These are phyloP conservation scores for Otus sunia DNA, from an alignment of 2,113 vertebrate genomes.

Conservation along the genomic window DNA sequence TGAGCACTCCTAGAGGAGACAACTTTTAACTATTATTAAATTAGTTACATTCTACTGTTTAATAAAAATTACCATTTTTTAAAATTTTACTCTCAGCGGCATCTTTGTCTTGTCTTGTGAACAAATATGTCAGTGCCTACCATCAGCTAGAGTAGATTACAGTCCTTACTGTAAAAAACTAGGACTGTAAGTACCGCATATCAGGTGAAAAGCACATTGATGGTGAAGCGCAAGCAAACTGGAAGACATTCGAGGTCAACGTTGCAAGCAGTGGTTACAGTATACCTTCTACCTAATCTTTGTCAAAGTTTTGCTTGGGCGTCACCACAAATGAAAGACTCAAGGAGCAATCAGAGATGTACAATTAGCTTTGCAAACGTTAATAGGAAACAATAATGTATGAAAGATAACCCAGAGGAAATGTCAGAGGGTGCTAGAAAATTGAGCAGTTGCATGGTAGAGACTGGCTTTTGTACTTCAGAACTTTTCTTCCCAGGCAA, in stretches of 20 bases:
- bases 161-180: background rate
- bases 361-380: background rate
- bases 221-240: background rate
- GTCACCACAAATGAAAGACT: background rate
- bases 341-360: background rate
- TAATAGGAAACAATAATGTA: background rate
- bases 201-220: background rate
- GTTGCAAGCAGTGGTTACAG: background rate
- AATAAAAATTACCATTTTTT: background rate
- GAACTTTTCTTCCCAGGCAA: background rate
- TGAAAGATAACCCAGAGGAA: background rate
- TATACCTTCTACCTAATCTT: background rate
- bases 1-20: background rate
- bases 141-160: background rate
- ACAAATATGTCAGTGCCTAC: background rate
- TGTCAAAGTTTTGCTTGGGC: background rate
- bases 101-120: background rate
- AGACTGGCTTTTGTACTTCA: background rate
- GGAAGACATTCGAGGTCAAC: rapidly evolving
- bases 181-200: background rate
- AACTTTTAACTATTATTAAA: background rate
- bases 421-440: background rate
- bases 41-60: background rate
- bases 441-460: background rate
- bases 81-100: background rate